Evolutionary conservation across 2,888 invertebrate genomes (phyloP), one percentile per base, ranked within the genome.

Genomic region (Drosophila quasianomalipes): DNA sequence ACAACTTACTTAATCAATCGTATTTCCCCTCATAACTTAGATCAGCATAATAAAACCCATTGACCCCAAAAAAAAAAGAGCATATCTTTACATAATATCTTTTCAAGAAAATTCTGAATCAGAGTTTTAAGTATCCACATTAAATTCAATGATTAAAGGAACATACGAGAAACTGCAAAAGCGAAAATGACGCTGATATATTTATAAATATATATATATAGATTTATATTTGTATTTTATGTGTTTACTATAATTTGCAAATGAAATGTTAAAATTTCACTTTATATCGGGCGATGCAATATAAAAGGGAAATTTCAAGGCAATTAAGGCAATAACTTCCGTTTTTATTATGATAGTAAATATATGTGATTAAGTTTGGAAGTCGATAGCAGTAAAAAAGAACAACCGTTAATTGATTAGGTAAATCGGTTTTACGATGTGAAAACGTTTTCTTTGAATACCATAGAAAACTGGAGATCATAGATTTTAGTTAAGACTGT

Each of bases 251-350:
- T 12, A 19, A 19, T 30, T 52, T 12, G 30, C 19, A 30, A 52
- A 52, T 52, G 16, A 69, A 53, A 33, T 58, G 31, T 26, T 7
- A 39, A 70, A 59, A 59, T 70, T 70, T 70, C 70, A 28, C 70
- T 59, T 65, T 39, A 28, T 64, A n/a, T 49, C 31, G 3, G 53
- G 31, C 19, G 51, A 16, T 41, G 39, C 41, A 57, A 47, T 30
- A 30, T 65, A 33, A 66, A 66, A 41, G 67, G 33, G 16, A 59
- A 35, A 30, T 14, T 41, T 9, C 16, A 10, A 14, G 16, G 57
- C 10, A 51, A 28, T 49, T 26, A 2, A 16, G 16, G 19, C 19
- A 51, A 28, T 19, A 51, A 28, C 51, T 51, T 51, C 19, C 19
- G 28, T 51, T 28, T 51, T 51, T 28, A 28, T 28, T 51, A 12